Percentiles rank a stretch among this genome's conserved stretches.
phyloP scores from a whole-genome alignment of 2,113 vertebrate genomes.

The Capreolus pygargus region DNA sequence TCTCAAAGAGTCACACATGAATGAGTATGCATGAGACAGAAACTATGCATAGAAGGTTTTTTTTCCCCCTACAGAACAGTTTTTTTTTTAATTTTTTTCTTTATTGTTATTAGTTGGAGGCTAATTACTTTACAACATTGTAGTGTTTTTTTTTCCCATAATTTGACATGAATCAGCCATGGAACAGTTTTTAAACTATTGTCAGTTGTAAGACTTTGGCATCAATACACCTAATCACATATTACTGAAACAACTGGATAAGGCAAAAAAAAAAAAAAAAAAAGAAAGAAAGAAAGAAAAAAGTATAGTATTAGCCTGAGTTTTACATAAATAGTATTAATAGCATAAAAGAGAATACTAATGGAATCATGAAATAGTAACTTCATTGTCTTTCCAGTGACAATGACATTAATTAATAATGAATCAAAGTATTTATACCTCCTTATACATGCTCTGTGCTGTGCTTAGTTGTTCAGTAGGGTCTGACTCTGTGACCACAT shows the following conservation, averaged over 20 bases:
- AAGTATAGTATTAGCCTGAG: background rate
- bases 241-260: background rate
- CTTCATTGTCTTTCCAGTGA: background rate
- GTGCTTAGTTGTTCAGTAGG: too few relatives aligned
- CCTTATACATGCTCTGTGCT: background rate
- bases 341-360: background rate
- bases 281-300: too few relatives aligned
- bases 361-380: background rate
- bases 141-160: too few relatives aligned
- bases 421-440: background rate
- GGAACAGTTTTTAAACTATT: background rate
- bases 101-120: too few relatives aligned
- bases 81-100: too few relatives aligned
- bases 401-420: background rate
- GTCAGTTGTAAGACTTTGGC: background rate
- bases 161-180: too few relatives aligned
- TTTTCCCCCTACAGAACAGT: background rate
- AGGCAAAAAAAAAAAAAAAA: background rate
- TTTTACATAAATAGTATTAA: background rate
- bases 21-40: too few relatives aligned
- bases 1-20: too few relatives aligned
- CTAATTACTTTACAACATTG: too few relatives aligned
- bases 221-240: background rate
- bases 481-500: too few relatives aligned
- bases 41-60: background rate